Evolutionary conservation across 2,797 vertebrate species (phyloP).

Genomic region (Hydrolagus colliei): DNA sequence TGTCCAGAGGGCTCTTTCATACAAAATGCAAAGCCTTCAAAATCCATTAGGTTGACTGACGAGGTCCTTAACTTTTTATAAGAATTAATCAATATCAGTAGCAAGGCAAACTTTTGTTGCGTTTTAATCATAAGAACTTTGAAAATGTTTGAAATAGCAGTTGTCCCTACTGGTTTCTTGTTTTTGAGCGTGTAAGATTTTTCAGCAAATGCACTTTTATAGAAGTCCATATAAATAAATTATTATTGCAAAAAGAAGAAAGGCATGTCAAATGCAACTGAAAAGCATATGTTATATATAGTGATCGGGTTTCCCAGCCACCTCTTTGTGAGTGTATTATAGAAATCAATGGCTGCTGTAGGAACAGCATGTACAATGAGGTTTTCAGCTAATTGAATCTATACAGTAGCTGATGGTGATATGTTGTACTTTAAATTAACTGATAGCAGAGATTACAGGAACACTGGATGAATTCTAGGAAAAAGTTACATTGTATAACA

Average conservation of each 20-base stretch:
- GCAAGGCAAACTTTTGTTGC: slow-evolving; percentile 53
- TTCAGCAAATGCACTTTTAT: background rate
- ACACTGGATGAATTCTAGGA: background rate
- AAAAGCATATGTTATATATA: background rate
- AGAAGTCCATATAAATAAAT: slow-evolving; percentile 12
- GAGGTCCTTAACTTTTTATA: slow-evolving; percentile 46
- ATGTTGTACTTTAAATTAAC: background rate
- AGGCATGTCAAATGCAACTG: background rate
- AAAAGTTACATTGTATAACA: background rate
- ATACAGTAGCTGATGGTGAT: background rate
- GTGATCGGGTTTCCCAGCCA: background rate
- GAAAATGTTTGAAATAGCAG: slow-evolving; percentile 9
- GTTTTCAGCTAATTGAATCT: background rate
- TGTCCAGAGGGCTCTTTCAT: slow-evolving; percentile 15
- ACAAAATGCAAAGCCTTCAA: slow-evolving; percentile 44
- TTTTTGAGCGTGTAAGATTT: background rate
- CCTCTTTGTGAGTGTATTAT: background rate
- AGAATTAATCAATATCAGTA: slow-evolving; percentile 47
- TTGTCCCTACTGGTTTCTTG: slow-evolving; percentile 4
- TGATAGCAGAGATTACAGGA: background rate
- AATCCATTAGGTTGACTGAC: slow-evolving; percentile 55
- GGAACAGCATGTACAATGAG: background rate
- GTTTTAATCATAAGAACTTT: background rate
- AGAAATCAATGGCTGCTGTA: background rate
- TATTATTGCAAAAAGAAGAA: background rate